Evolutionary conservation across 1,140 invertebrate species (phyloP).

Genomic region (Drosophila subobscura): DNA sequence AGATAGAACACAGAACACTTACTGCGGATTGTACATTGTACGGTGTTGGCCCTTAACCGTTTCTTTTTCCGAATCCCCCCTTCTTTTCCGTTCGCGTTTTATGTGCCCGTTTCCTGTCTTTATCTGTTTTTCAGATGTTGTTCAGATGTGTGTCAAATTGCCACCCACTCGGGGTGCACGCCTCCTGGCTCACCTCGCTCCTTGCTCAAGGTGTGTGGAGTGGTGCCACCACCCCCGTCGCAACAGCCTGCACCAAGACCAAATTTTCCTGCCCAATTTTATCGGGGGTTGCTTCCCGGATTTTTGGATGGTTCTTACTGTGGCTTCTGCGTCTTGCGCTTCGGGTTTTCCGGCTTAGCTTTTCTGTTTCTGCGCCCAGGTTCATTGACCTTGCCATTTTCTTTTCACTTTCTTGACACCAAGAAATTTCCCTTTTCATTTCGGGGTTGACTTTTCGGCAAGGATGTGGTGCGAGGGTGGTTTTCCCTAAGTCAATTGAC

Average conservation of each 20-base stretch:
- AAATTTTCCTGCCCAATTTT: constrained; percentile 15
- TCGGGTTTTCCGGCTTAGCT: constrained; percentile 53
- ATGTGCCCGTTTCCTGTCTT: constrained; percentile 46
- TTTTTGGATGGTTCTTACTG: constrained; percentile 5
- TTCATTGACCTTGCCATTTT: constrained; percentile 72
- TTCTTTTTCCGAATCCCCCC: no score
- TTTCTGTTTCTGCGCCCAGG: constrained; percentile 35
- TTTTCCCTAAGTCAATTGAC: constrained; percentile 28
- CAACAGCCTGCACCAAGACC: not conserved
- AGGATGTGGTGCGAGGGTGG: constrained; percentile 51
- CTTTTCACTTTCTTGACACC: constrained; percentile 66
- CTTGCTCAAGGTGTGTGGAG: constrained; percentile 29
- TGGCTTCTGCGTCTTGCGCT: constrained; percentile 30
- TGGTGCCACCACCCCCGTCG: constrained; percentile 24
- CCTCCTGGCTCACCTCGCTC: not conserved
- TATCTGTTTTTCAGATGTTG: constrained; percentile 27
- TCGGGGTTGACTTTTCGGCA: constrained; percentile 14
- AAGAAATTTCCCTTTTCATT: constrained; percentile 39
- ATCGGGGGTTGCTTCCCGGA: constrained; percentile 41
- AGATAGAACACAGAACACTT: constrained; percentile 5
- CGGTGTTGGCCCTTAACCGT: not conserved
- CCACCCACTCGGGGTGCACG: not conserved
- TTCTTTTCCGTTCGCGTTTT: constrained; percentile 30
- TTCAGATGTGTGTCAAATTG: constrained; percentile 55
- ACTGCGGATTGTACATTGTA: not conserved